These are phyloP conservation scores for Goniozus legneri DNA, from an alignment of 1,140 invertebrate species.

Conservation along the genomic window DNA sequence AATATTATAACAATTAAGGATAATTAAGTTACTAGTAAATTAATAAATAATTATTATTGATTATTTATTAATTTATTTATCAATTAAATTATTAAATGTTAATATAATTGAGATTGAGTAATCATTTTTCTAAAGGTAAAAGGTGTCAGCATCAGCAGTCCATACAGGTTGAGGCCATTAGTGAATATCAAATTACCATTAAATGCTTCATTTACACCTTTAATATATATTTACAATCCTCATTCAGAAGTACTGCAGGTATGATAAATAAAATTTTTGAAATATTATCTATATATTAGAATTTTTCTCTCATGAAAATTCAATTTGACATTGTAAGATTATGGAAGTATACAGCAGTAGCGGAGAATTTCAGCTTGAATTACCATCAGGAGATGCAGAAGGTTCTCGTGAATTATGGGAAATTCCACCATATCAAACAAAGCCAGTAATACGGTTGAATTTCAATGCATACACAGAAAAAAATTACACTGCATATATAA, in stretches of 20 bases:
- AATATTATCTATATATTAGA: conserved; percentile 7
- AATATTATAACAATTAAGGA: conserved; percentile 22
- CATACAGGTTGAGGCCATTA: conserved; percentile 84
- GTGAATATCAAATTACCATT: conserved; percentile 86
- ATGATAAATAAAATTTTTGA: conserved; percentile 23
- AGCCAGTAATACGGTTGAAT: conserved; percentile 82
- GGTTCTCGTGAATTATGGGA: conserved; percentile 82
- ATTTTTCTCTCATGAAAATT: no score
- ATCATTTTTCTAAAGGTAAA: conserved; percentile 65
- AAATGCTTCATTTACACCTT: conserved; percentile 85
- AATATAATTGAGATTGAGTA: conserved; percentile 11
- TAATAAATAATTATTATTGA: conserved; percentile 1
- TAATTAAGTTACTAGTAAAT: conserved; percentile 1
- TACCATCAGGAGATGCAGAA: conserved; percentile 76
- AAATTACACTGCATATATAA: conserved; percentile 81
- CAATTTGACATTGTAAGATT: conserved; percentile 66
- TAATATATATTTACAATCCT: conserved; percentile 94
- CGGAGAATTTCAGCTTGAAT: conserved; percentile 84
- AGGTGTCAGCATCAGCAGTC: conserved; percentile 80
- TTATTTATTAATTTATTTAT: not conserved
- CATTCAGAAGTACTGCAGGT: conserved; percentile 83
- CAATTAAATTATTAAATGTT: conserved; percentile 11
- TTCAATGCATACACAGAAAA: conserved; percentile 71
- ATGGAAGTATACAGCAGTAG: conserved; percentile 89
- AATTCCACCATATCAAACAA: conserved; percentile 85